Percentiles rank a stretch among this genome's conserved stretches.
These are phyloP conservation scores for Spodoptera frugiperda DNA, from an alignment of 1,140 invertebrate genomes.

Conservation along the genomic window DNA sequence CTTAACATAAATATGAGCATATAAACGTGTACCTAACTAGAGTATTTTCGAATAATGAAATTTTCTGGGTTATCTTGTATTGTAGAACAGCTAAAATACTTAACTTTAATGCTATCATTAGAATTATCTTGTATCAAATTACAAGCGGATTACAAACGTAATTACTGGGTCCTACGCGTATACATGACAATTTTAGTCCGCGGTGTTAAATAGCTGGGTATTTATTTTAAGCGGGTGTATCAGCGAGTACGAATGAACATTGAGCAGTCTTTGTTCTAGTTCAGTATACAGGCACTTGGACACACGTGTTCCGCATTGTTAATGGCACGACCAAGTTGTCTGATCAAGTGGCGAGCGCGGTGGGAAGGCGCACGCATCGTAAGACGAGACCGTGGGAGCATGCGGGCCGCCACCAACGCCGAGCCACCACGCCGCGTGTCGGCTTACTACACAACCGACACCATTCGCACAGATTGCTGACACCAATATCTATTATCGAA, in stretches of 20 bases:
- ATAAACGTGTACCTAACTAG: no score
- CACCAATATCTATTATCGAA: neutral
- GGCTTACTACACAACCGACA: slow-evolving; percentile 22
- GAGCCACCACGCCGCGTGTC: neutral
- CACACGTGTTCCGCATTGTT: slow-evolving; percentile 74
- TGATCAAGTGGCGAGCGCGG: slow-evolving; percentile 59
- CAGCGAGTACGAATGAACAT: neutral
- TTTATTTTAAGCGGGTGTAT: slow-evolving; percentile 29
- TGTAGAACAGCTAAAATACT: neutral
- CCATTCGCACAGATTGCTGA: slow-evolving; percentile 6
- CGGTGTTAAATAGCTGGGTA: slow-evolving; percentile 7
- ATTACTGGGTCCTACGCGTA: slow-evolving; percentile 5
- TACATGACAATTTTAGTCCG: slow-evolving; percentile 29
- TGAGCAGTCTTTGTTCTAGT: slow-evolving; percentile 33
- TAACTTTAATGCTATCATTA: slow-evolving; percentile 10
- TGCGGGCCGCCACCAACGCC: slow-evolving; percentile 62
- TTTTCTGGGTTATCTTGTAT: neutral
- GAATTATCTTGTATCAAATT: slow-evolving; percentile 20
- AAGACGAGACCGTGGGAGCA: slow-evolving; percentile 77
- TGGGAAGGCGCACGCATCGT: slow-evolving; percentile 53
- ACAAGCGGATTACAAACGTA: slow-evolving; percentile 22
- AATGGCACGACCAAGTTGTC: slow-evolving; percentile 57
- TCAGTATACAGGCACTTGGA: slow-evolving; percentile 43
- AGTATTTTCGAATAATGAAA: neutral
- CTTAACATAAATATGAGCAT: no score